Base-by-base conservation (phyloP, 2,797 vertebrate genomes). In the Parambassis ranga region DNA sequence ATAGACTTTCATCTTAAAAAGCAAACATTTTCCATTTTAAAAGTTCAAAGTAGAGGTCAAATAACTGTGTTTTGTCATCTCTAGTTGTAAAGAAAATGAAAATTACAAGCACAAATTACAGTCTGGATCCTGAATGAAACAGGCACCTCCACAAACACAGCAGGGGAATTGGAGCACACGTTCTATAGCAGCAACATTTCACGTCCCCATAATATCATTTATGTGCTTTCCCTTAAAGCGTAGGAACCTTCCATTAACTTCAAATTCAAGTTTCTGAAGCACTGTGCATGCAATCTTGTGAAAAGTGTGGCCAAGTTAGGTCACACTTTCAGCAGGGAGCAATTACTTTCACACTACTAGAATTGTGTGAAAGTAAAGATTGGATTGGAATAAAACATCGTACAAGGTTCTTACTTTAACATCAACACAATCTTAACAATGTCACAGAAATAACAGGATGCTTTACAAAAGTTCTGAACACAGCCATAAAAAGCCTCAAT, bases 41-140 rank as follows among this genome's bases (percentile, higher is more conserved):
- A 20, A 44, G 64, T 68, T 68, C 60, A 68, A 47, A 68, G 14
- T 1, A 0, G 20, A 47, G 68, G 63, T 63, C 62, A 65, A 28
- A 59, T 28, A 16, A 56, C 32, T 47, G 19, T 7, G 52, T 16
- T 44, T 64, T 42, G 19, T 42, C 47, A 31, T 68, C 32, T 57
- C 13, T 11, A 1, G 18, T n/a, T 27, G 36, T 52, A 22, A 48
- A 26, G 16, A 52, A 22, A 38, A 69, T 53, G 33, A n/a, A 61
- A 38, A 63, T 75, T 33, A 72, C 51, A 20, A 36, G 56, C 48
- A 71, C 23, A 43, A 49, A 50, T 60, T 26, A 50, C 60, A 37
- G 11, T n/a, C 41, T 64, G 57, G 39, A 60, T 37, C 30, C 47
- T 47, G 42, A 61, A 41, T 46, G 38, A 46, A 55, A 53, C n/a